Base-by-base conservation (phyloP, 2,888 invertebrate genomes). In the Eupithecia dodoneata region DNA sequence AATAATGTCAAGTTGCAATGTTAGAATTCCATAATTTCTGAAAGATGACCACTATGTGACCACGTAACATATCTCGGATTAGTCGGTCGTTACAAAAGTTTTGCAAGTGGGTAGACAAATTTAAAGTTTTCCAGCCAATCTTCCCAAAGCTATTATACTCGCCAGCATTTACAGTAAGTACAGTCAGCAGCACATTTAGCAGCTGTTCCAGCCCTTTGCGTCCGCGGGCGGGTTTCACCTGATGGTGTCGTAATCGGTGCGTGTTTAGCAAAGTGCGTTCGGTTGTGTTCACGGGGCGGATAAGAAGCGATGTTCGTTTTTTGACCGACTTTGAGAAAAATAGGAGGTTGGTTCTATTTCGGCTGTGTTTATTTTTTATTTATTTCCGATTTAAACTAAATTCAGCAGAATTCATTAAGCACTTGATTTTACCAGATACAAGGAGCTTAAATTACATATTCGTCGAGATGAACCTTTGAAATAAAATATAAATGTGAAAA, bases 211-310 rank as follows among this genome's bases (percentile, higher is more conserved):
- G 18, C 59, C 3, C 59, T 59, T 7, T 18, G 59, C n/a, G 55
- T 55, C 49, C 55, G 59, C 18, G 59, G 18, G n/a, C 63, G 0
- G 63, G n/a, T 59, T 9, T 18, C 84, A 82, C 85, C 83, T 86
- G 84, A 86, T 87, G 87, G 82, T 71, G 82, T 71, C 85, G 83
- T 90, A 90, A 90, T 90, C 89, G 89, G 79, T 78, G 86, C 87
- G 88, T 90, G 89, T 88, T 89, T 90, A 87, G 87, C 85, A 85
- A 88, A 89, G 87, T 89, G 88, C 85, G 87, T 86, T 85, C 81
- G 74, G 83, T 81, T 72, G 77, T 76, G 79, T 30, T 63, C 12
- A 9, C 5, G 45, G 83, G 84, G 18, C 13, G 2, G n/a, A 78
- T 49, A 82, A 71, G 12, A 1, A 78, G 85, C 84, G 88, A 71